Base-by-base conservation (phyloP, 2,888 invertebrate genomes). In the Drosophila eohydei region DNA sequence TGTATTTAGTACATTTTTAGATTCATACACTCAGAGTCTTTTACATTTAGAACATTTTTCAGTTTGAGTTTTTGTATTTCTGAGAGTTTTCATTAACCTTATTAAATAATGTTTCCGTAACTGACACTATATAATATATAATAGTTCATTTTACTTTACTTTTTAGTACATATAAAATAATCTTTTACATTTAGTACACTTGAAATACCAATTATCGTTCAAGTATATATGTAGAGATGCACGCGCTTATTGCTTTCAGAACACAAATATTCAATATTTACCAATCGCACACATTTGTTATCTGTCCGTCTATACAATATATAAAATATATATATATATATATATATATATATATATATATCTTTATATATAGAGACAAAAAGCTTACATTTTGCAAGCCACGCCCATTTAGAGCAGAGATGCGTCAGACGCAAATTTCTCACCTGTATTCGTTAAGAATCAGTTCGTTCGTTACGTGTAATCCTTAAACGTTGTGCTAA, bases 361-460 rank as follows among this genome's bases (percentile, higher is more conserved):
- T 48, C n/a, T n/a, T 30, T 8, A 30, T 44, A 38, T 9, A 58
- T 38, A 40, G 5, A 40, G 3, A 26, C 7, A 32, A n/a, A 46
- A 21, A 34, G 58, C 62, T 62, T 59, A 57, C 59, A 44, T 71
- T 40, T n/a, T 16, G 16, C 43, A 32, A 14, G 30, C 60, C 44
- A 43, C 69, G 59, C 61, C 71, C 62, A 34, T 54, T 57, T 32
- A 1, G 28, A 5, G 14, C 32, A 57, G 30, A 57, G 26, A 32
- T 56, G 62, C 30, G 56, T 36, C 44, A 21, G 64, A 5, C 36
- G 36, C 12, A 9, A 40, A 32, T 6, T 51, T 43, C 81, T 75
- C 66, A 83, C 84, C 84, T 83, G 84, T 75, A 66, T 62, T 83
- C 81, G 81, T 83, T 78, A 59, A 69, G 76, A 78, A 83, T 78